phyloP scores from a whole-genome alignment of 2,113 vertebrate genomes.

The Cercopithecus mona region DNA sequence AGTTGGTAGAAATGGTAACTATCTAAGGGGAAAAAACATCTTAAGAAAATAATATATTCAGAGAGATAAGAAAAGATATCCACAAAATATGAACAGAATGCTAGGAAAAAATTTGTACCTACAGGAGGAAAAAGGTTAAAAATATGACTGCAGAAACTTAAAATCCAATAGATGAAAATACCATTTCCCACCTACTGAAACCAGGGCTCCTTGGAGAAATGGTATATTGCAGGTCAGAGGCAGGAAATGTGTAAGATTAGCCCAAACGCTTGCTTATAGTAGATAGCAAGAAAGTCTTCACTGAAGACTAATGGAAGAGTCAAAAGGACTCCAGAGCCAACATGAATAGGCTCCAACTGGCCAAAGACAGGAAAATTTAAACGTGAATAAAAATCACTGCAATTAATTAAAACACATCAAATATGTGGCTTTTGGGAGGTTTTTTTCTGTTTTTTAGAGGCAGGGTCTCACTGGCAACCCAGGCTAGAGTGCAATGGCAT shows the following conservation, averaged over 20 bases:
- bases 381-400: neutral
- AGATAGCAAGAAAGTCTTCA: neutral
- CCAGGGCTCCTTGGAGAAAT: neutral
- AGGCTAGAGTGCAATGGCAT: neutral
- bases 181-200: neutral
- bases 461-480: neutral
- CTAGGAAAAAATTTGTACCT: neutral
- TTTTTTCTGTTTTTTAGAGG: neutral
- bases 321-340: neutral
- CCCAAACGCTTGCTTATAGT: neutral
- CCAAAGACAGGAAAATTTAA: neutral
- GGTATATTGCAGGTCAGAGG: neutral
- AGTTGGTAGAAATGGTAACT: neutral
- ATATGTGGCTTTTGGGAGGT: neutral
- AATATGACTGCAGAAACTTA: neutral
- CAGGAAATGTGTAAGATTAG: neutral
- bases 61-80: neutral
- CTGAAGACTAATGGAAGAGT: neutral
- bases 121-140: neutral
- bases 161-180: neutral
- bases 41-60: neutral
- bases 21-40: neutral
- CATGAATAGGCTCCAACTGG: neutral
- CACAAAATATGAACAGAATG: neutral
- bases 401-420: neutral